Conservation (phyloP, 1,140 invertebrate genomes). For the Alviniconcha marisindica region DNA sequence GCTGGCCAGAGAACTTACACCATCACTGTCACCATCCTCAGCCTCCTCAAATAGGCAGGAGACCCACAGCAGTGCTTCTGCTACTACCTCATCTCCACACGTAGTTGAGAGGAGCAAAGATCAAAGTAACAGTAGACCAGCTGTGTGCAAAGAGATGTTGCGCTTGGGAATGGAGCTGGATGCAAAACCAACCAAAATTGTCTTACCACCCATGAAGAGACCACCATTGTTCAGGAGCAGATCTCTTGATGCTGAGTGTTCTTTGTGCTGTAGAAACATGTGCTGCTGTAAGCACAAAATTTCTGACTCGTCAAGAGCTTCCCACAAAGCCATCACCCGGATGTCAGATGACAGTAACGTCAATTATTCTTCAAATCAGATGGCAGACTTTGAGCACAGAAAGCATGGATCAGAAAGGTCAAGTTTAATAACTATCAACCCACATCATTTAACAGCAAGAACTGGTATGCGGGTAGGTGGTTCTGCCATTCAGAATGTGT, state of each 20-base stretch:
- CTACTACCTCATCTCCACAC: background rate
- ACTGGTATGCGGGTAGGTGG: background rate
- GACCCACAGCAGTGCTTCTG: background rate
- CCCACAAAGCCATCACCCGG: background rate
- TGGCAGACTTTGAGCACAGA: background rate
- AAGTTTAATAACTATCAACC: too few relatives aligned
- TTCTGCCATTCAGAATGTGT: too few relatives aligned
- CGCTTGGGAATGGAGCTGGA: background rate
- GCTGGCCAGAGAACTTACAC: background rate
- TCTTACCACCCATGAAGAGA: background rate
- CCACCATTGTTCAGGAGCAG: slow-evolving; percentile 17
- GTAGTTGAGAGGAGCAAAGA: slow-evolving; percentile 11
- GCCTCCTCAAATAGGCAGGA: background rate
- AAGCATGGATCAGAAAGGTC: background rate
- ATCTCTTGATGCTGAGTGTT: slow-evolving; percentile 22
- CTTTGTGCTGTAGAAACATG: background rate
- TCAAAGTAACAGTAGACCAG: background rate
- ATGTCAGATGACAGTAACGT: background rate
- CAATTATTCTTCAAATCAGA: background rate
- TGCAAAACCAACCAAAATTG: background rate
- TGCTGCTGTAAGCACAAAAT: too few relatives aligned
- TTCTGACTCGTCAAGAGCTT: too few relatives aligned
- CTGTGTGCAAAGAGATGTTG: background rate
- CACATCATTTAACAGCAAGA: background rate
- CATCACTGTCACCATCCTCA: background rate